A percentile compares a stretch with the other conserved stretches of the same genome.
Evolutionary conservation across 1,140 invertebrate species (phyloP).

Genomic region (Aphaenogaster rudis): DNA sequence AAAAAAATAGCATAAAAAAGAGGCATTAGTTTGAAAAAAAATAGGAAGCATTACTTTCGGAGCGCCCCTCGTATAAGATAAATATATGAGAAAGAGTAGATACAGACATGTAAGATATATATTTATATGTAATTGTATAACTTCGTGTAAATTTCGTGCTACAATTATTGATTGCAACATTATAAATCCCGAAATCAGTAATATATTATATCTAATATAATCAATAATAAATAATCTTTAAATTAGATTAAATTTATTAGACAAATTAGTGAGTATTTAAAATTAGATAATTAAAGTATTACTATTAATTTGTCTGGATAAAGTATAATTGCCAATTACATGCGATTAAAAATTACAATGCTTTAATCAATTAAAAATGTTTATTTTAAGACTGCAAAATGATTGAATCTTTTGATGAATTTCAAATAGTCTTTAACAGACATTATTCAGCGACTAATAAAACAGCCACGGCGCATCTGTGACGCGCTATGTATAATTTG

Average conservation of each 20-base stretch:
- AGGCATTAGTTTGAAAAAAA: too few species aligned
- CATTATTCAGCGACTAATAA: background rate
- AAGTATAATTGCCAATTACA: background rate
- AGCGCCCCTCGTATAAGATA: background rate
- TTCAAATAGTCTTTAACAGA: conserved; percentile 6
- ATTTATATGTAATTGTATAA: too few species aligned
- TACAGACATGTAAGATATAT: background rate
- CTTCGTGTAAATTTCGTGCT: background rate
- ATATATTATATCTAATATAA: background rate
- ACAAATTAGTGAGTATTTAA: background rate
- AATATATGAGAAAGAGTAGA: background rate
- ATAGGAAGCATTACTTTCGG: too few species aligned
- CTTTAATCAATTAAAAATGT: background rate
- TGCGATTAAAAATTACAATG: background rate
- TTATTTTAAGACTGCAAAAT: background rate
- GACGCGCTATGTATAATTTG: conserved; percentile 23
- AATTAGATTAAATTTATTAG: background rate
- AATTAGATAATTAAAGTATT: background rate
- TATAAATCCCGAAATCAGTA: background rate
- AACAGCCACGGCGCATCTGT: background rate
- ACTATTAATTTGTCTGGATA: background rate
- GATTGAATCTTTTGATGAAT: background rate
- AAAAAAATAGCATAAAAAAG: too few species aligned
- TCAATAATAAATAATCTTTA: background rate
- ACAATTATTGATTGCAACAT: background rate